Conservation (phyloP, 1,140 invertebrate species). For the Drosophila arawakana region DNA sequence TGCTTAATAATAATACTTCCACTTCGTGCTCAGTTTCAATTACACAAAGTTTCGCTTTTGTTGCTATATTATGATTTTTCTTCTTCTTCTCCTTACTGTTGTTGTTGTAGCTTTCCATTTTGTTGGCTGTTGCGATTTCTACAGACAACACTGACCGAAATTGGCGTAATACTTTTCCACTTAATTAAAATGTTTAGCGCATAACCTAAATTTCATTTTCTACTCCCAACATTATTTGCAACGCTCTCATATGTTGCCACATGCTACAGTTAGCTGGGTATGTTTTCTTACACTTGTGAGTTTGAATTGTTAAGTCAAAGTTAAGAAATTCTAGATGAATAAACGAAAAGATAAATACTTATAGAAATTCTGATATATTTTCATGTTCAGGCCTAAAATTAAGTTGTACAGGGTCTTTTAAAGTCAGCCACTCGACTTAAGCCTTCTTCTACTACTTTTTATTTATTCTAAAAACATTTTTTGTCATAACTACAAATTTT, state of each 20-base stretch:
- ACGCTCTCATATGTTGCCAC: neutral
- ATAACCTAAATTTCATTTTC: slow-evolving; percentile 79
- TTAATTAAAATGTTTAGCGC: slow-evolving; percentile 82
- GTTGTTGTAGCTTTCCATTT: slow-evolving; percentile 75
- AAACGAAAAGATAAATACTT: no score
- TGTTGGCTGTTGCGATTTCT: slow-evolving; percentile 76
- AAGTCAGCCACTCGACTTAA: no score
- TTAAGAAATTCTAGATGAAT: no score
- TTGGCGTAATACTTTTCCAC: slow-evolving; percentile 80
- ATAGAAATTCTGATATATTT: no score
- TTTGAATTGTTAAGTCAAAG: no score
- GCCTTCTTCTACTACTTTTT: no score
- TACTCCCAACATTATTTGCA: slow-evolving; percentile 3
- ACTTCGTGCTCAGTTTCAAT: slow-evolving; percentile 81
- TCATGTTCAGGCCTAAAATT: no score
- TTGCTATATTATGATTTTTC: slow-evolving; percentile 28
- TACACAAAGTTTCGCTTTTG: slow-evolving; percentile 79
- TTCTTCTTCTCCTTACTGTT: slow-evolving; percentile 1
- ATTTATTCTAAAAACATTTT: no score
- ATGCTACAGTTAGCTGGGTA: neutral
- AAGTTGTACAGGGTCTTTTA: no score
- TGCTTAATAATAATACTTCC: slow-evolving; percentile 83
- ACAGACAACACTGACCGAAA: slow-evolving; percentile 66
- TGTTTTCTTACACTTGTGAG: no score
- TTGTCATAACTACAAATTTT: no score